Evolutionary conservation across 1,140 invertebrate species (phyloP).

Genomic region (Drosophila aff.): DNA sequence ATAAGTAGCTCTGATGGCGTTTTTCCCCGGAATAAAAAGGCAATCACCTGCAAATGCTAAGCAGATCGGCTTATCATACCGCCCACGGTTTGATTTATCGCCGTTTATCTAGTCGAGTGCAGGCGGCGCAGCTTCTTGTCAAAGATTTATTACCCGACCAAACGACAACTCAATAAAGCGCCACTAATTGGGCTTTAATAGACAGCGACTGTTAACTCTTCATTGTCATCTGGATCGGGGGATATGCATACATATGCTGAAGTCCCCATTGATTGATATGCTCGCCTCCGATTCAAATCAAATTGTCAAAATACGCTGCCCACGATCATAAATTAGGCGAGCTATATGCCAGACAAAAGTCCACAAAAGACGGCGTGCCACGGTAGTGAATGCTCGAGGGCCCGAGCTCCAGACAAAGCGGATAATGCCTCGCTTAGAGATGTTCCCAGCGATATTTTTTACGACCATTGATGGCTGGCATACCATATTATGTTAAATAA

Average conservation of each 20-base stretch:
- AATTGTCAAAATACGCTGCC: slow-evolving; percentile 74
- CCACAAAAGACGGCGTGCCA: slow-evolving; percentile 52
- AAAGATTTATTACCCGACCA: slow-evolving; percentile 57
- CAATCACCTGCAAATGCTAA: slow-evolving; percentile 52
- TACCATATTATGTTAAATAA: slow-evolving; percentile 72
- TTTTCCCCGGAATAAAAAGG: slow-evolving; percentile 13
- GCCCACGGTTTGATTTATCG: slow-evolving; percentile 54
- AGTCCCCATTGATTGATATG: slow-evolving; percentile 63
- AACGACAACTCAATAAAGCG: slow-evolving; percentile 63
- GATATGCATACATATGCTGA: slow-evolving; percentile 14
- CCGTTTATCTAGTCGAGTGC: slow-evolving; percentile 49
- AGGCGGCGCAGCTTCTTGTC: slow-evolving; percentile 17
- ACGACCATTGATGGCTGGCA: slow-evolving; percentile 47
- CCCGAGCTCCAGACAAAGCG: slow-evolving; percentile 34
- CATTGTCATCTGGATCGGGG: slow-evolving; percentile 45
- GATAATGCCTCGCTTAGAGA: slow-evolving; percentile 35
- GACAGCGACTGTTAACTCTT: slow-evolving; percentile 54
- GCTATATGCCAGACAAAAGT: slow-evolving; percentile 23
- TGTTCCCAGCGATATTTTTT: slow-evolving; percentile 55
- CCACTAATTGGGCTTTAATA: slow-evolving; percentile 75
- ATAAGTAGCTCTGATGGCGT: slow-evolving; percentile 21
- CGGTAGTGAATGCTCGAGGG: slow-evolving; percentile 57
- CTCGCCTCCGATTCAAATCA: slow-evolving; percentile 59
- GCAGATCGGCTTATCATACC: slow-evolving; percentile 50
- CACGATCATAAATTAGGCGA: slow-evolving; percentile 67